Percentiles rank a stretch among this genome's conserved stretches.
Evolutionary conservation across 2,888 invertebrate genomes (phyloP).

Genomic region (Phalera bucephala): DNA sequence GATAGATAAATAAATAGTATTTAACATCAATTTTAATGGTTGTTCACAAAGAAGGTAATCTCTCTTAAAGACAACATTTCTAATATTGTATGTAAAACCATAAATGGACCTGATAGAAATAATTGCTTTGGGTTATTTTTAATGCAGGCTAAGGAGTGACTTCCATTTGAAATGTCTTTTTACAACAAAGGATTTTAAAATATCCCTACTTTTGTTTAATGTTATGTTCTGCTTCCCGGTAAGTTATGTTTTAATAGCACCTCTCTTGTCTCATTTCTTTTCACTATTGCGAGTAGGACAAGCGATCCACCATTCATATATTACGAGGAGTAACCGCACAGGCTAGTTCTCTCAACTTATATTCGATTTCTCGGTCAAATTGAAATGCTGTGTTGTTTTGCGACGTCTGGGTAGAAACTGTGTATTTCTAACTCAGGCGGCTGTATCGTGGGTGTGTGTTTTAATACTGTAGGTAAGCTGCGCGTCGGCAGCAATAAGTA

Average conservation of each 20-base stretch:
- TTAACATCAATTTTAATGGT: conserved; percentile 14
- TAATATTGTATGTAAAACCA: not conserved
- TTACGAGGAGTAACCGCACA: conserved; percentile 46
- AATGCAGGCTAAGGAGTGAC: conserved; percentile 3
- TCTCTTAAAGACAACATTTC: not conserved
- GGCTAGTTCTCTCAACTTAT: conserved; percentile 44
- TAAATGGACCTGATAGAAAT: conserved; percentile 1
- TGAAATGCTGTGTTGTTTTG: conserved; percentile 38
- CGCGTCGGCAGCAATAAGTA: conserved; percentile 70
- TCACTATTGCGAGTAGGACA: conserved; percentile 32
- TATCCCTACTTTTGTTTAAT: conserved; percentile 30
- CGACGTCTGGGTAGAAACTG: conserved; percentile 33
- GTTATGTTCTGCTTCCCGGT: conserved; percentile 28
- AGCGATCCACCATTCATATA: conserved; percentile 46
- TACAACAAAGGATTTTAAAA: conserved; percentile 33
- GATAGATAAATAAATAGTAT: conserved; percentile 25
- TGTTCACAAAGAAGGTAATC: conserved; percentile 1
- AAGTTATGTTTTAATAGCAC: conserved; percentile 33
- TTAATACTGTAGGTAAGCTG: conserved; percentile 54
- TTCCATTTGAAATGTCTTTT: conserved; percentile 18
- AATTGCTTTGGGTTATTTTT: not conserved
- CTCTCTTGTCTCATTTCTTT: conserved; percentile 21
- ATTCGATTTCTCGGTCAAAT: conserved; percentile 50
- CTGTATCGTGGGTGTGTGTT: conserved; percentile 60
- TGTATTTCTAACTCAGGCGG: conserved; percentile 41